A percentile compares a stretch with the other conserved stretches of the same genome.
These are phyloP conservation scores for Eretmocerus hayati DNA, from an alignment of 2,888 invertebrate genomes.

Conservation along the genomic window DNA sequence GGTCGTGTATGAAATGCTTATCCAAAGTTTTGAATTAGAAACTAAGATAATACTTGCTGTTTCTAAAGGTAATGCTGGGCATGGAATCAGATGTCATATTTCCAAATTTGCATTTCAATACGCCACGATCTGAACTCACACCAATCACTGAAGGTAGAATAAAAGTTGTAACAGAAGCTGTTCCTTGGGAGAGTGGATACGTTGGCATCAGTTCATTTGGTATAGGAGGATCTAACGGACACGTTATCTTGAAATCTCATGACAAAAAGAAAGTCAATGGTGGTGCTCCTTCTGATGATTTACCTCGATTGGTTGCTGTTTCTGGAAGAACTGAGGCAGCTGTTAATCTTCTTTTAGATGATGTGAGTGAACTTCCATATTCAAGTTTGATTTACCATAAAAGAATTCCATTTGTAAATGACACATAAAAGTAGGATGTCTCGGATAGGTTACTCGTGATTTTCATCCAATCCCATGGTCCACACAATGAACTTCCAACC, in stretches of 20 bases:
- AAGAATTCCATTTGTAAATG: too few relatives aligned
- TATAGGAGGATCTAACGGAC: constrained; percentile 83
- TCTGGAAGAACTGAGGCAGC: constrained; percentile 76
- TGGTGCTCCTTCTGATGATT: constrained; percentile 55
- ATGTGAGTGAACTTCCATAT: too few relatives aligned
- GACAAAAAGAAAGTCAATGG: constrained; percentile 55
- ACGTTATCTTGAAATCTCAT: constrained; percentile 58
- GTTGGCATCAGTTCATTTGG: constrained; percentile 86
- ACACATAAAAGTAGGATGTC: too few relatives aligned
- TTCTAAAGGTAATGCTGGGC: too few relatives aligned
- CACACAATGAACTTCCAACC: too few relatives aligned
- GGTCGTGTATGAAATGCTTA: too few relatives aligned
- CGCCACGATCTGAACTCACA: constrained; percentile 55
- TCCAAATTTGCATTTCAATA: constrained; percentile 73
- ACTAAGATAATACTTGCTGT: too few relatives aligned
- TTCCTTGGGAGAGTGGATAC: constrained; percentile 60
- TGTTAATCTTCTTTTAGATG: constrained; percentile 58
- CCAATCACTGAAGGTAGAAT: constrained; percentile 57
- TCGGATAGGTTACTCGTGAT: too few relatives aligned
- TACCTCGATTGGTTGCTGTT: constrained; percentile 65
- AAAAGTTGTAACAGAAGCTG: constrained; percentile 65
- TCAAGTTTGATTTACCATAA: too few relatives aligned
- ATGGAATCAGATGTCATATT: constrained; percentile 74
- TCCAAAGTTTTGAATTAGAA: too few relatives aligned
- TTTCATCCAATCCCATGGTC: too few relatives aligned